A percentile compares a stretch with the other conserved stretches of the same genome.
Conservation (phyloP, 1,140 invertebrate genomes). For the Conus ventricosus region DNA sequence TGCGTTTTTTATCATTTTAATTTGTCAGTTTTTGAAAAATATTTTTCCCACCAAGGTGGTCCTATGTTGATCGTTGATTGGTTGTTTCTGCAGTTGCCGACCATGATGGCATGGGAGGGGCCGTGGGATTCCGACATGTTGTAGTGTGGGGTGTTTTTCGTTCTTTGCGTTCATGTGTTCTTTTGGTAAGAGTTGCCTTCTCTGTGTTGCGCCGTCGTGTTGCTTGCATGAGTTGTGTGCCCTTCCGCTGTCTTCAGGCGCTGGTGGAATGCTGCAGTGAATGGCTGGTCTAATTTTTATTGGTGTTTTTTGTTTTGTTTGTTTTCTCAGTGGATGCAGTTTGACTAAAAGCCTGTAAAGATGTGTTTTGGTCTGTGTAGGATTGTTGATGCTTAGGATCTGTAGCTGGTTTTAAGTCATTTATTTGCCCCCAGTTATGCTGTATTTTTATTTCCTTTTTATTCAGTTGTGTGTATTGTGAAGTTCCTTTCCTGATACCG, state of each 20-base stretch:
- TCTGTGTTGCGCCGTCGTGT: neutral
- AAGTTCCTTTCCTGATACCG: too few relatives aligned
- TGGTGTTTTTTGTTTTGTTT: neutral
- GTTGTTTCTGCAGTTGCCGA: constrained; percentile 18
- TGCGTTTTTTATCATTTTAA: neutral
- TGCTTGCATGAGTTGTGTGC: constrained; percentile 12
- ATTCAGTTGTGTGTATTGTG: too few relatives aligned
- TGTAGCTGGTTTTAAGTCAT: too few relatives aligned
- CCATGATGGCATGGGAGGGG: constrained; percentile 32
- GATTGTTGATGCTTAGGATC: too few relatives aligned
- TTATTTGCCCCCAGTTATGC: too few relatives aligned
- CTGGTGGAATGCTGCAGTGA: neutral
- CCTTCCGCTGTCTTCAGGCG: neutral
- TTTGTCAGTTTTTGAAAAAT: neutral
- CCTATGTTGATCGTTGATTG: neutral
- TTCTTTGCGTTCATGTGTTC: neutral
- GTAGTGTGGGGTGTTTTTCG: constrained; percentile 3
- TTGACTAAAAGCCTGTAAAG: too few relatives aligned
- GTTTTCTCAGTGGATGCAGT: neutral
- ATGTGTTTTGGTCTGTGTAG: too few relatives aligned
- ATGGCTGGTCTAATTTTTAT: neutral
- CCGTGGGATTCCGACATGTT: constrained; percentile 37
- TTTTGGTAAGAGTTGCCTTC: constrained; percentile 20
- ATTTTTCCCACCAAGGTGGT: neutral
- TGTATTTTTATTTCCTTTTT: too few relatives aligned